These are phyloP conservation scores for Gila robusta DNA, from an alignment of 2,797 vertebrate genomes.

Conservation along the genomic window DNA sequence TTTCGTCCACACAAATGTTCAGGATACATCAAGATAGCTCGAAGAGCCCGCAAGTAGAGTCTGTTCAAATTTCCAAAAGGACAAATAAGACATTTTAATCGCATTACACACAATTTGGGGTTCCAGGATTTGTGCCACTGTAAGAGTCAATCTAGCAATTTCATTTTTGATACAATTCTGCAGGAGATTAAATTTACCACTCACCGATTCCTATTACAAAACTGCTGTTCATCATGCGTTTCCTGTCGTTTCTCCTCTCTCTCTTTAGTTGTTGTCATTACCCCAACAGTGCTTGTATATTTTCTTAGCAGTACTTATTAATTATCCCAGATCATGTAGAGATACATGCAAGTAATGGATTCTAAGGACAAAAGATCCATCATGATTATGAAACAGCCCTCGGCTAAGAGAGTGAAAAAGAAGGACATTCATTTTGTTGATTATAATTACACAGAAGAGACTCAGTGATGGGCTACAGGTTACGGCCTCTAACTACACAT, in stretches of 20 bases:
- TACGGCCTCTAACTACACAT: constrained; percentile 64
- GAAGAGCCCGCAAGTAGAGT: constrained; percentile 14
- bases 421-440: constrained; percentile 58
- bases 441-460: constrained; percentile 65
- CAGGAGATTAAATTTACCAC: constrained; percentile 45
- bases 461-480: constrained; percentile 69
- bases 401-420: constrained; percentile 50
- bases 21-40: constrained; percentile 34
- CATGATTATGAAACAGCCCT: constrained; percentile 52
- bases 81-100: constrained; percentile 26
- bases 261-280: constrained; percentile 44
- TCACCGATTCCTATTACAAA: constrained; percentile 43
- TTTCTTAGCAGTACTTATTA: constrained; percentile 48
- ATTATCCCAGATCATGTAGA: constrained; percentile 52
- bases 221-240: constrained; percentile 46
- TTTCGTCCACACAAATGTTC: constrained; percentile 66
- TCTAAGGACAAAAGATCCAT: constrained; percentile 56
- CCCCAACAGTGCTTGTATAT: constrained; percentile 28
- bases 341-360: constrained; percentile 57
- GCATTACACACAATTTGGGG: background rate
- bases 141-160: constrained; percentile 17
- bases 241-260: constrained; percentile 44
- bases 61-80: constrained; percentile 9
- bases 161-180: constrained; percentile 21
- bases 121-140: constrained; percentile 11